Conservation (phyloP, 2,888 invertebrate genomes). For the Plemyria rubiginata region DNA sequence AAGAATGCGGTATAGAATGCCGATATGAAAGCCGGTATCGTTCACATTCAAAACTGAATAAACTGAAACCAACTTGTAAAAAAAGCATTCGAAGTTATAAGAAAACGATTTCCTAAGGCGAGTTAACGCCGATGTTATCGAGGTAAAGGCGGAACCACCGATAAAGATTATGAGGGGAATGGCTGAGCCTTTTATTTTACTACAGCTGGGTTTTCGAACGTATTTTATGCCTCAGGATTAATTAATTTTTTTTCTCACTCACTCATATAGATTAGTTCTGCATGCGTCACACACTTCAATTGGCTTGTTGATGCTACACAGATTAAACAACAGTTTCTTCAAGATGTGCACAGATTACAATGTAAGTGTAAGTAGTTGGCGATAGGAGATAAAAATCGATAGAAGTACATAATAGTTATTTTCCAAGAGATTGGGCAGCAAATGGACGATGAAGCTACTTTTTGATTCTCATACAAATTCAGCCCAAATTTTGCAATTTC, state of each 20-base stretch:
- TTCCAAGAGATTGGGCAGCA: background rate
- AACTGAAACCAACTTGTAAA: constrained; percentile 34
- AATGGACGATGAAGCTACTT: background rate
- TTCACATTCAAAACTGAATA: background rate
- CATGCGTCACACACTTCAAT: background rate
- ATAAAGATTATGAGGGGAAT: constrained; percentile 37
- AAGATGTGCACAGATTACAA: background rate
- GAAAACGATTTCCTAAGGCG: constrained; percentile 52
- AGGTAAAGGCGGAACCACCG: constrained; percentile 42
- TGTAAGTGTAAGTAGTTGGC: constrained; percentile 1
- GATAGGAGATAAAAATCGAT: background rate
- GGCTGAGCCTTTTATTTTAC: constrained; percentile 15
- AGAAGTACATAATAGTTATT: background rate
- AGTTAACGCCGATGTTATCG: constrained; percentile 60
- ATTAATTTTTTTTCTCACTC: no score
- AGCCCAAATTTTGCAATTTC: constrained; percentile 9
- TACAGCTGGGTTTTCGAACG: constrained; percentile 8
- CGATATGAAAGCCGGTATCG: no score
- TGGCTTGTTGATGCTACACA: background rate
- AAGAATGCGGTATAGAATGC: no score
- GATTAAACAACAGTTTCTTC: background rate
- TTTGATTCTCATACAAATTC: no score
- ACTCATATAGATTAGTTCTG: background rate
- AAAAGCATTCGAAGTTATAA: constrained; percentile 49
- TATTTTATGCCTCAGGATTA: background rate